Evolutionary conservation across 1,140 invertebrate species (phyloP), one percentile per base, ranked within the genome.

Genomic region (Drosophila subpulchrella): DNA sequence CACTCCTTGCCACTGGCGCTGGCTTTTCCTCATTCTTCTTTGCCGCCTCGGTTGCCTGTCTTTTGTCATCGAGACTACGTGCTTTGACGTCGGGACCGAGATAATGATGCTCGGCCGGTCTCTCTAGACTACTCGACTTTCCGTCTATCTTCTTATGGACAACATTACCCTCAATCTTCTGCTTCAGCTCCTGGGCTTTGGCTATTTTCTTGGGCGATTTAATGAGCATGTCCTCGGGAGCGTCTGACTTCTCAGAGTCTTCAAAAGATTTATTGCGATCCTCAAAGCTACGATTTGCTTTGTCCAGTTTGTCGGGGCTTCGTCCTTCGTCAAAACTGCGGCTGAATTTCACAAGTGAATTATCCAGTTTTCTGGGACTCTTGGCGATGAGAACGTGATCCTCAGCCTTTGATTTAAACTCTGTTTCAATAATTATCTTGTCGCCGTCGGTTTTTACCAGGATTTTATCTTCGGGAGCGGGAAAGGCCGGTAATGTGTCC

Each of bases 361-460:
- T 95, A 75, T 95, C 95, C 6, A 95, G 80, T 76, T 95, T 95
- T 65, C 95, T 94, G 2, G 95, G 95, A 20, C 95, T 95, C 85
- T 95, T 95, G 0, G 95, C 95, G 76, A 95, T 95, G 58, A 95
- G 94, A n/a, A 95, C 94, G 78, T 94, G 94, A 90, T 95, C 94
- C 88, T 94, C 94, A 1, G 93, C 94, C 82, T 94, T 95, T 41
- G 94, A 94, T 67, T 92, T 94, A 24, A 94, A 94, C 84, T 94
- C 94, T 1, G 94, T 94, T 92, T 95, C 94, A 66, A 95, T 95
- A 13, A 95, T 95, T 60, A 95, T 95, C 75, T 95, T 95, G 79
- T 95, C 94, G 15, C 94, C 94, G 74, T 95, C 94, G 0, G 94
- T 94, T 90, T 94, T 94, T 0, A 95, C 94, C 7, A 94, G 62